Evolutionary conservation across 1,140 invertebrate species (phyloP), one percentile per base, ranked within the genome.

Genomic region (Colletes latitarsis): DNA sequence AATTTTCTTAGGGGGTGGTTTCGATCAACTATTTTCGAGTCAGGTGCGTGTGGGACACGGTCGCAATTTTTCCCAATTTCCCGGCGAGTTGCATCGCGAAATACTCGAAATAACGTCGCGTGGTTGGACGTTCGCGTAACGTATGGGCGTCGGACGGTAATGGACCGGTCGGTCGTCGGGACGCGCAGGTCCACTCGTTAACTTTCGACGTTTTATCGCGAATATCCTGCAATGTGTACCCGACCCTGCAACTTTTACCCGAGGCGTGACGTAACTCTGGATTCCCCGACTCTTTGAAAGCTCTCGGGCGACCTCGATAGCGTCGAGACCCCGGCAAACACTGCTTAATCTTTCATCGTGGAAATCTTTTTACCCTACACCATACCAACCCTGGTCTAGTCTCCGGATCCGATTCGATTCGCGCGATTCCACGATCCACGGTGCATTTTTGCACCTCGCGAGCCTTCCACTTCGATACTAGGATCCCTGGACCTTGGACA

Each of bases 201-300:
- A 60, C 71, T 73, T 73, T 73, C 71, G 57, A 73, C 41, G 43
- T 73, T 73, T 73, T 62, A 73, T 73, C 71, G 57, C 43, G 57
- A 62, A 55, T 60, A 73, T 62, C 53, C 10, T 39, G 8, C 4
- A 3, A 14, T 2, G 14, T 21, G 60, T 9, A n/a, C 55, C 19
- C 14, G 5, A 10, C 6, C 53, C 55, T 15, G 17, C 57, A 49
- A 73, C 57, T 73, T 73, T 49, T 30, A 30, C 12, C 52, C 30
- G 53, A 5, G 39, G 0, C 41, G 12, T 60, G 55, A n/a, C 70
- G 70, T 58, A 72, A 72, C 70, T 72, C 41, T 14, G 41, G 60
- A 63, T 63, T 39, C 60, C 41, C 60, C 12, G 30, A 60, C 57
- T 17, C 41, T 72, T 60, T 72, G 39, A 60, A 72, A 72, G 41